These are phyloP conservation scores for Myotis myotis DNA, from an alignment of 2,797 vertebrate genomes.

Conservation along the genomic window DNA sequence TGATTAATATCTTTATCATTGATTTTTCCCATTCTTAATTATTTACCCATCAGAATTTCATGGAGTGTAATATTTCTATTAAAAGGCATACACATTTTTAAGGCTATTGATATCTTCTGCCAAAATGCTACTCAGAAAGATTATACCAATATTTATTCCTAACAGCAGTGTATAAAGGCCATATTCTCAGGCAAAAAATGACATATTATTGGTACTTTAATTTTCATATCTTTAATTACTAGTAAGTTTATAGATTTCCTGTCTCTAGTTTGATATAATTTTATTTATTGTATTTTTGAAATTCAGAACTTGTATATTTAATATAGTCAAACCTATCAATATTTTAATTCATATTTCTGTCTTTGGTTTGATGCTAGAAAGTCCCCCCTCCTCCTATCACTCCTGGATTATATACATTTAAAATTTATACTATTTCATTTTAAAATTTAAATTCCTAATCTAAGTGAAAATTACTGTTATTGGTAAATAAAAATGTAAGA, in stretches of 20 bases:
- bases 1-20: background rate
- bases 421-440: background rate
- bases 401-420: background rate
- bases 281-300: background rate
- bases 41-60: constrained; percentile 5
- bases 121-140: background rate
- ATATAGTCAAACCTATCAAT: background rate
- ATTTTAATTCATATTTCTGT: background rate
- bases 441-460: background rate
- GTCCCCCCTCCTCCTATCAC: background rate
- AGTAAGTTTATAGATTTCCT: background rate
- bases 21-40: background rate
- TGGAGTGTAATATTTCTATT: background rate
- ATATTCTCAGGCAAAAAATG: background rate
- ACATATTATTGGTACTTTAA: background rate
- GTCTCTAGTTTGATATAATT: background rate
- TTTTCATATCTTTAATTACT: background rate
- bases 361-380: background rate
- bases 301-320: background rate
- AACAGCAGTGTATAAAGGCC: background rate
- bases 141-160: background rate
- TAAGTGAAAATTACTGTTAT: background rate
- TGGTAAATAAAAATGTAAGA: background rate
- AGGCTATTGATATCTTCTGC: background rate
- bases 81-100: background rate